Percentiles rank a stretch among this genome's conserved stretches.
These are phyloP conservation scores for Apolygus lucorum DNA, from an alignment of 1,140 invertebrate genomes.

Conservation along the genomic window DNA sequence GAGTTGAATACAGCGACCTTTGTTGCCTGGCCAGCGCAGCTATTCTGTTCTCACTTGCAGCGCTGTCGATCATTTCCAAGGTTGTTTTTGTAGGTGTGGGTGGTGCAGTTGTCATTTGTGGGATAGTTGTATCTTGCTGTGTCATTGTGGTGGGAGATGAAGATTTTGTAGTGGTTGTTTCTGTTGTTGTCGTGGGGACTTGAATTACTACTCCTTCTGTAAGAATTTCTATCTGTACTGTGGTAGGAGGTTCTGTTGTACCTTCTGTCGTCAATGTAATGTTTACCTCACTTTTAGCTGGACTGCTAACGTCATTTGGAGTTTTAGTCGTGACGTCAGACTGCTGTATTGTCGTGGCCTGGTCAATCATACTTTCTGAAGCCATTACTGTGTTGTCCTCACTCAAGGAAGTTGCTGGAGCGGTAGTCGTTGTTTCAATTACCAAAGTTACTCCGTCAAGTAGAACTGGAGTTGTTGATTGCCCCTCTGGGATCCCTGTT, in stretches of 20 bases:
- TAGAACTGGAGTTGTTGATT: neutral
- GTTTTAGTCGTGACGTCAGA: no score
- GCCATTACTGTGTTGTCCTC: neutral
- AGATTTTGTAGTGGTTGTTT: no score
- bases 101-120: no score
- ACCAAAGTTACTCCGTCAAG: neutral
- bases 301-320: no score
- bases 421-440: constrained; percentile 7
- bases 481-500: neutral
- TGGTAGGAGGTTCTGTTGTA: constrained; percentile 21
- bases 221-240: constrained; percentile 15
- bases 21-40: neutral
- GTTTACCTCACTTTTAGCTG: no score
- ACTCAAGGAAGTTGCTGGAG: no score
- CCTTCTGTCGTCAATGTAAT: no score
- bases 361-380: constrained; percentile 6
- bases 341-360: no score
- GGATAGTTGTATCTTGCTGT: no score
- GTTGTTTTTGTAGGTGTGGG: no score
- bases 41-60: constrained; percentile 16
- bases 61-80: neutral
- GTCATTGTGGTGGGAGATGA: no score
- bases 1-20: neutral
- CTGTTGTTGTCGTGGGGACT: constrained; percentile 25
- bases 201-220: constrained; percentile 18